Evolutionary conservation across 2,113 vertebrate species (phyloP).

Genomic region (Cromileptes altivelis): DNA sequence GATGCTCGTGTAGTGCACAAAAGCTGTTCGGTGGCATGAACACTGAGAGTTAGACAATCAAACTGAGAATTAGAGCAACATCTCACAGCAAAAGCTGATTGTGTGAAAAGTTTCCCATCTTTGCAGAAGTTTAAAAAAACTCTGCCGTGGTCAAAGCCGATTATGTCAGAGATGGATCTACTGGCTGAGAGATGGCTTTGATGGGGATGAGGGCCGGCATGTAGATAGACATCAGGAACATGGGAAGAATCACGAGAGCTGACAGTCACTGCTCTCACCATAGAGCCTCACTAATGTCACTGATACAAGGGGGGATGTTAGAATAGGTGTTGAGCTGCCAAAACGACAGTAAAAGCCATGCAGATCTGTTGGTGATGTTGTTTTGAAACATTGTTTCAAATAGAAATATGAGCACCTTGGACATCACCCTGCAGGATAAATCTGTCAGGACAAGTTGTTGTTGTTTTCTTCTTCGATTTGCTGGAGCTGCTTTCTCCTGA

Average conservation of each 20-base stretch:
- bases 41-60: constrained; percentile 8
- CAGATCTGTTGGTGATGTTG: background rate
- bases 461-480: constrained; percentile 25
- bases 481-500: constrained; percentile 23
- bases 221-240: constrained; percentile 72
- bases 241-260: constrained; percentile 61
- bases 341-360: constrained; percentile 14
- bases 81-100: constrained; percentile 15
- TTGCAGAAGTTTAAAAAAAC: constrained; percentile 51
- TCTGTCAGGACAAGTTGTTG: background rate
- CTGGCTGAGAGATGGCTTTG: constrained; percentile 64
- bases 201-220: constrained; percentile 68
- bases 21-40: constrained; percentile 7
- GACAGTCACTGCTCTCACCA: constrained; percentile 59
- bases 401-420: background rate
- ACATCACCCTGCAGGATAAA: constrained; percentile 35
- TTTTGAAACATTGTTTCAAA: constrained; percentile 15
- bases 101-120: constrained; percentile 57
- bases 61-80: constrained; percentile 25
- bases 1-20: constrained; percentile 21
- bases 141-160: constrained; percentile 68
- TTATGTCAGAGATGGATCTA: constrained; percentile 69
- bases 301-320: constrained; percentile 2
- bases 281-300: constrained; percentile 27
- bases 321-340: constrained; percentile 12